Base-by-base conservation (phyloP, 2,888 invertebrate species). In the Hedya salicella region DNA sequence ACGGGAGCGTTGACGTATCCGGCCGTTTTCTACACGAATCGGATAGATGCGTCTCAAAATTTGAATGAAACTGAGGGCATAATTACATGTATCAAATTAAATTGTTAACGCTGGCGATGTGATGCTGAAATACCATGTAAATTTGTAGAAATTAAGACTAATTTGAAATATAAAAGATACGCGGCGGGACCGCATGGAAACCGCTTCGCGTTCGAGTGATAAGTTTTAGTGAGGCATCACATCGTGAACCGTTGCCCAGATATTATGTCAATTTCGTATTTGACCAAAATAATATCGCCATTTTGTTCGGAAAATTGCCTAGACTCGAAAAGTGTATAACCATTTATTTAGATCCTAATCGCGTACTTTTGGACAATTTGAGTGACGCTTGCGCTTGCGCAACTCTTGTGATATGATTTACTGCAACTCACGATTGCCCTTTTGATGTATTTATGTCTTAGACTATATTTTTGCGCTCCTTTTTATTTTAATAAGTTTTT, bases 381-480 rank as follows among this genome's bases (percentile, higher is more conserved):
- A 56, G 13, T 57, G 46, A 57, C 44, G 44, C 36, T 57, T 57
- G 36, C 36, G 36, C 36, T 30, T 30, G 48, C 61, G 66, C 60
- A 61, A 50, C 62, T 62, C 56, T 67, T 67, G 67, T 62, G 67
- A 61, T 62, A 67, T 67, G 50, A 62, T 67, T 67, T 67, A 54
- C 19, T 56, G 65, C 52, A 39, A 54, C 21, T 32, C 39, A 39
- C 25, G 19, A 30, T 60, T 59, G 54, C 68, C 54, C 67, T 69
- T 64, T 65, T 36, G 52, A 68, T 68, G 69, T 69, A 60, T 65
- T 69, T 70, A 68, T 68, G 62, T 64, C 61, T 62, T 68, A 67
- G 57, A 63, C n/a, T 68, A 44, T 56, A 68, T 57, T 57, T 62
- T 59, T 65, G 21, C 48, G 52, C 61, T 61, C 19, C 39, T 39